These are phyloP conservation scores for Meda fulgida DNA, from an alignment of 2,797 vertebrate species.

Conservation along the genomic window DNA sequence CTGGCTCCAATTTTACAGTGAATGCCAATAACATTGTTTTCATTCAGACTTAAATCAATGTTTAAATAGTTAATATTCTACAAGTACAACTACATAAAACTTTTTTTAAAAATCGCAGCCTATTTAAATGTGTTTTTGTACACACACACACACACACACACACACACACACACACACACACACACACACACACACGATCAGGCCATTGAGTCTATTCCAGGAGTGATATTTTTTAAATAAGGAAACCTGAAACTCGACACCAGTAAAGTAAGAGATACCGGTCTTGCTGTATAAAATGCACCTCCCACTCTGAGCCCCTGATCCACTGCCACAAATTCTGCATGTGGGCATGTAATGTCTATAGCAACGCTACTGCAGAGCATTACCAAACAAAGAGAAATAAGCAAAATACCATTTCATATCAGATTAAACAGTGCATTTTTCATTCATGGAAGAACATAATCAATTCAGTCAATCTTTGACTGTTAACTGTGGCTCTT, in stretches of 20 bases:
- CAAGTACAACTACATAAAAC: neutral
- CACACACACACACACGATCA: neutral
- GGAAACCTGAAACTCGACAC: slow-evolving; percentile 17
- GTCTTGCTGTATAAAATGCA: slow-evolving; percentile 20
- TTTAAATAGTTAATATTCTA: neutral
- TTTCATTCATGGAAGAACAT: neutral
- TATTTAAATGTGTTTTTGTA: too few relatives aligned
- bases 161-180: neutral
- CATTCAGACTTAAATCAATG: neutral
- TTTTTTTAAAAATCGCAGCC: too few relatives aligned
- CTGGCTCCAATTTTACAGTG: neutral
- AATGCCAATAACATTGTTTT: neutral
- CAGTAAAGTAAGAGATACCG: slow-evolving; percentile 4
- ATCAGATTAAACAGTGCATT: neutral
- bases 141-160: neutral
- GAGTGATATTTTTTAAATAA: slow-evolving; percentile 27
- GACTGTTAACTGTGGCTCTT: neutral
- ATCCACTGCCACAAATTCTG: neutral
- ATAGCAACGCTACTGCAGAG: neutral
- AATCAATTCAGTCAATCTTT: neutral
- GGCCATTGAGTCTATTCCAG: slow-evolving; percentile 25
- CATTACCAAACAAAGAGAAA: neutral
- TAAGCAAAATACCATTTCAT: neutral
- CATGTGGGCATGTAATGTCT: neutral
- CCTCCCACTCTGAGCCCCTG: slow-evolving; percentile 12